These are phyloP conservation scores for Leptosomus discolor DNA, from an alignment of 2,113 vertebrate species.

Conservation along the genomic window DNA sequence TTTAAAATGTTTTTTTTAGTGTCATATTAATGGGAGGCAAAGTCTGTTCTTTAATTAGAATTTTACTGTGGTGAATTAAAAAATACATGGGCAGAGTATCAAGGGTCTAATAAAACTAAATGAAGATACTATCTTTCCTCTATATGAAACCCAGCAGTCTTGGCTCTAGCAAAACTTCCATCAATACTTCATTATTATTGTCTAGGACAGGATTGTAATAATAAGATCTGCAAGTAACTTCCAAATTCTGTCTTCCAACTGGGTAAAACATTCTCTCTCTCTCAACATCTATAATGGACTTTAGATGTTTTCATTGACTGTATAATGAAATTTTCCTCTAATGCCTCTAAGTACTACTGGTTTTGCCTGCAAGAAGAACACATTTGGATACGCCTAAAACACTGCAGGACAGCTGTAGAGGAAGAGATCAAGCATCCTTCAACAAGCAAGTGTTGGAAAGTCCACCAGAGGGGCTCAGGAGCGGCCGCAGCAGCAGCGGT, in stretches of 20 bases:
- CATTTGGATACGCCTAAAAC: neutral
- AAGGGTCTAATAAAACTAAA: slow-evolving; percentile 63
- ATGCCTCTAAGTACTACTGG: neutral
- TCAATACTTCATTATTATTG: slow-evolving; percentile 56
- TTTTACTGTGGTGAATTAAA: slow-evolving; percentile 66
- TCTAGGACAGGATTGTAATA: slow-evolving; percentile 20
- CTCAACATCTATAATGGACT: neutral
- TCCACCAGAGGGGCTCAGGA: neutral
- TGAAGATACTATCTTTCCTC: slow-evolving; percentile 47
- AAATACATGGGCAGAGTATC: slow-evolving; percentile 62
- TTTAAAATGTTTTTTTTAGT: slow-evolving; percentile 31
- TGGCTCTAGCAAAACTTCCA: slow-evolving; percentile 44
- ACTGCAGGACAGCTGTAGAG: neutral
- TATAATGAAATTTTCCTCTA: neutral
- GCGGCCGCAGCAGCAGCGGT: neutral
- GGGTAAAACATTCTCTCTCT: neutral
- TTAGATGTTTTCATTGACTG: neutral
- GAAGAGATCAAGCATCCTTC: neutral
- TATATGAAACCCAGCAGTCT: slow-evolving; percentile 42
- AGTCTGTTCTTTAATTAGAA: slow-evolving; percentile 67
- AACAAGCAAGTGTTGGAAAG: rapidly evolving
- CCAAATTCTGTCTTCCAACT: slow-evolving; percentile 8
- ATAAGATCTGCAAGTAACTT: slow-evolving; percentile 40
- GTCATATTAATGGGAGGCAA: slow-evolving; percentile 59
- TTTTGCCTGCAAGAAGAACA: neutral